These are phyloP conservation scores for Hesperophylax magnus DNA, from an alignment of 1,140 invertebrate species.

Conservation along the genomic window DNA sequence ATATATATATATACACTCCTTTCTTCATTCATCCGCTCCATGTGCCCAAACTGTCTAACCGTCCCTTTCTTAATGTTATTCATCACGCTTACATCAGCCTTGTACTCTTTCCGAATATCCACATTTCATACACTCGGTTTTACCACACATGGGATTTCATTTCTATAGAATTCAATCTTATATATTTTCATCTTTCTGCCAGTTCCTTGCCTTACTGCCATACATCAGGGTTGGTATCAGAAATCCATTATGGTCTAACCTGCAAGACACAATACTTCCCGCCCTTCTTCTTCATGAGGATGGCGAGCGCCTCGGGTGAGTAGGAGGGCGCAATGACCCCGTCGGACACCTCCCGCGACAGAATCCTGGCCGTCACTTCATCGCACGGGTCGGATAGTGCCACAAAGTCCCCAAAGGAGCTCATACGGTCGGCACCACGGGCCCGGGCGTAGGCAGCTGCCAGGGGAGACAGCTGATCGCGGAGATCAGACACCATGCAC, in stretches of 20 bases:
- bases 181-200: too few species aligned
- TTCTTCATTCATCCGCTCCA: too few species aligned
- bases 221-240: too few species aligned
- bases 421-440: conserved; percentile 98
- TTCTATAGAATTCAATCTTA: too few species aligned
- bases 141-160: too few species aligned
- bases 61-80: too few species aligned
- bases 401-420: conserved; percentile 98
- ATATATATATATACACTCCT: too few species aligned
- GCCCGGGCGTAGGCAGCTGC: conserved; percentile 96
- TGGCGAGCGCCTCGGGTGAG: conserved; percentile 83
- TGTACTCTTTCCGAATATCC: too few species aligned
- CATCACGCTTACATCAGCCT: too few species aligned
- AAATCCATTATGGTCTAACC: conserved; percentile 61
- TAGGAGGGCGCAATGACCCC: conserved; percentile 97
- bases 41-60: too few species aligned
- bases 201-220: too few species aligned
- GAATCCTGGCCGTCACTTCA: conserved; percentile 83
- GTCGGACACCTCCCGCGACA: conserved; percentile 91
- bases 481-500: conserved; percentile 94
- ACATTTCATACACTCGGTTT: too few species aligned
- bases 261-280: conserved; percentile 93
- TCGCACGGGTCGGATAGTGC: conserved; percentile 95
- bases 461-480: conserved; percentile 83
- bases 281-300: conserved; percentile 97